Base-by-base conservation (phyloP, 1,140 invertebrate species). In the Drosophila auraria region DNA sequence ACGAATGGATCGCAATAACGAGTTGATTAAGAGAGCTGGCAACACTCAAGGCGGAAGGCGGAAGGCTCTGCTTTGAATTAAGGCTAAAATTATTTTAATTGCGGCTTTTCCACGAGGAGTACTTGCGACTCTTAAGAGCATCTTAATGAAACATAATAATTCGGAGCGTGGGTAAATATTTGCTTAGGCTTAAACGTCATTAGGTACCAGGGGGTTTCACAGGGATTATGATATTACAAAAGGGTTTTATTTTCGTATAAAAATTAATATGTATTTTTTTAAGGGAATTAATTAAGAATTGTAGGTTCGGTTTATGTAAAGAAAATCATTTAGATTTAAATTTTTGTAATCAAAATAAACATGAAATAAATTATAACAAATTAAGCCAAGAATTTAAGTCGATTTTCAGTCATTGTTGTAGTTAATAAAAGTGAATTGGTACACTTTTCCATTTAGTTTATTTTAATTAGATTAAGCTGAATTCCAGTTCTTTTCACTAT, bases 11-110 rank as follows among this genome's bases (percentile, higher is more conserved):
- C 20, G 63, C 11, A 17, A 47, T 51, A 51, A 70, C 64, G 40
- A 57, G 51, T 65, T 76, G 72, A 76, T 76, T 65, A 76, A 54
- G 30, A 23, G 49, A n/a, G 25, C 15, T 17, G 33, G 36, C 5
- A 57, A 25, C 47, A 30, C 65, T 57, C 54, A 11, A 45, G 58
- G 40, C 25, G 17, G 23, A 38, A 20, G 40, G 38, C 62, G 27
- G 27, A 17, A 20, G 40, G 27, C n/a, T 23, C 20, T 61, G 40
- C 15, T 20, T 30, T 62, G 42, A 65, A 61, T 62, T 23, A 62
- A 17, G 59, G 33, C 42, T 33, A 42, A 63, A 45, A 40, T 63
- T 23, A 30, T 44, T 33, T 33, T 45, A 63, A 45, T 61, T 45
- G 60, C 58, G 33, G 14, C 6, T 40, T 56, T 23, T 23, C 54